Evolutionary conservation across 2,797 vertebrate species (phyloP).

Genomic region (Eutrigla gurnardus): DNA sequence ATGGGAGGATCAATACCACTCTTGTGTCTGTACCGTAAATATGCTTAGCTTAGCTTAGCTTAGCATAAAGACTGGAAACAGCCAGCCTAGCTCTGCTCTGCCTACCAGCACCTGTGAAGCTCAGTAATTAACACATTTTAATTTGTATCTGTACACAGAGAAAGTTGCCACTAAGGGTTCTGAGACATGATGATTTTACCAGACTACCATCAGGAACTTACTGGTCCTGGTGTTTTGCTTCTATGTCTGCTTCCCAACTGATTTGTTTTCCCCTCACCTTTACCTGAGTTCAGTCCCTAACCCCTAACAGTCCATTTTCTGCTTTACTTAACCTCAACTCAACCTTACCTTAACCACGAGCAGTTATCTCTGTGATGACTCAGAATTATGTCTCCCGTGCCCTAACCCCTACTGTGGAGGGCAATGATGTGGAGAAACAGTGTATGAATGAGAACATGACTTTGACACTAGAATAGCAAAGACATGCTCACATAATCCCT

Average conservation of each 20-base stretch:
- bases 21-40: not conserved
- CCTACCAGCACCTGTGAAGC: not conserved
- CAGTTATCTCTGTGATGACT: not conserved
- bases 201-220: not conserved
- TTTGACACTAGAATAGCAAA: not conserved
- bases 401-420: not conserved
- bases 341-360: not conserved
- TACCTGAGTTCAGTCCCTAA: not conserved
- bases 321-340: not conserved
- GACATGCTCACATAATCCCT: not conserved
- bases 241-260: not conserved
- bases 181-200: not conserved
- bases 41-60: not conserved
- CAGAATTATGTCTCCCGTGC: not conserved
- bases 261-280: not conserved
- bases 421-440: not conserved
- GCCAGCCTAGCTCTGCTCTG: not conserved
- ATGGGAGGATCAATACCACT: not conserved
- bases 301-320: constrained; percentile 6
- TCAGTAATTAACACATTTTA: not conserved
- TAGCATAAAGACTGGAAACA: not conserved
- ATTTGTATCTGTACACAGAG: not conserved
- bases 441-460: not conserved
- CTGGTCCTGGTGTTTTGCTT: not conserved
- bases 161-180: not conserved